phyloP scores from a whole-genome alignment of 64 coral and sea anemone genomes.

The Dendronephthya gigantea region DNA sequence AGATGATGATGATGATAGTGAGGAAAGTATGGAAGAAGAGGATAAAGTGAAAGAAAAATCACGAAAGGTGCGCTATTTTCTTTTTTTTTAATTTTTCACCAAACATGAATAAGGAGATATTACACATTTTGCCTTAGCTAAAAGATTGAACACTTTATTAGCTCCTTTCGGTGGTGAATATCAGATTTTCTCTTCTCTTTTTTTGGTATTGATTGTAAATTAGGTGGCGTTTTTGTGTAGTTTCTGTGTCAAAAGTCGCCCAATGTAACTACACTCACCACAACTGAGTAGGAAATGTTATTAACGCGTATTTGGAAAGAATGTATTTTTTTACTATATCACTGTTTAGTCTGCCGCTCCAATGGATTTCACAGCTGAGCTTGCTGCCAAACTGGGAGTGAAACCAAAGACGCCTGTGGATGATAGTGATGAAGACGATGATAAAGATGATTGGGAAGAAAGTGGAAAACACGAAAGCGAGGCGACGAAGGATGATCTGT shows the following conservation, averaged over 20 bases:
- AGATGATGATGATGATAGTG: conserved; percentile 45
- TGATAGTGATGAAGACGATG: conserved; percentile 37
- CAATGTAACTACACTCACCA: too few species aligned
- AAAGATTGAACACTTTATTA: too few species aligned
- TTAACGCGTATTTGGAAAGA: too few species aligned
- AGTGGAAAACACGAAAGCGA: conserved; percentile 45
- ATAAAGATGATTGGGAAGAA: conserved; percentile 45
- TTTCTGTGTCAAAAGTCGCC: too few species aligned
- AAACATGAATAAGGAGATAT: background rate
- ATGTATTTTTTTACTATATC: too few species aligned
- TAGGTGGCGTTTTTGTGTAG: too few species aligned
- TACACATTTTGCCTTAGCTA: background rate
- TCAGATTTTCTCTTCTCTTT: too few species aligned
- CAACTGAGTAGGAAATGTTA: too few species aligned
- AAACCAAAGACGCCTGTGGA: conserved; percentile 31
- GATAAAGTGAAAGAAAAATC: conserved; percentile 28
- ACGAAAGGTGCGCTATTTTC: conserved; percentile 40
- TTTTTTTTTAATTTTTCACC: background rate
- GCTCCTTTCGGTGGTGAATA: too few species aligned
- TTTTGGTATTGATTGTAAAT: too few species aligned
- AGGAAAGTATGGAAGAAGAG: conserved; percentile 30
- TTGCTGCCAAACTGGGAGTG: conserved; percentile 85
- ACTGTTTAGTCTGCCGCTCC: conserved; percentile 35
- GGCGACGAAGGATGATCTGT: background rate
- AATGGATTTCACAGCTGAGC: conserved; percentile 78